Conservation (phyloP, 2,113 vertebrate species). For the Pitta sordida region DNA sequence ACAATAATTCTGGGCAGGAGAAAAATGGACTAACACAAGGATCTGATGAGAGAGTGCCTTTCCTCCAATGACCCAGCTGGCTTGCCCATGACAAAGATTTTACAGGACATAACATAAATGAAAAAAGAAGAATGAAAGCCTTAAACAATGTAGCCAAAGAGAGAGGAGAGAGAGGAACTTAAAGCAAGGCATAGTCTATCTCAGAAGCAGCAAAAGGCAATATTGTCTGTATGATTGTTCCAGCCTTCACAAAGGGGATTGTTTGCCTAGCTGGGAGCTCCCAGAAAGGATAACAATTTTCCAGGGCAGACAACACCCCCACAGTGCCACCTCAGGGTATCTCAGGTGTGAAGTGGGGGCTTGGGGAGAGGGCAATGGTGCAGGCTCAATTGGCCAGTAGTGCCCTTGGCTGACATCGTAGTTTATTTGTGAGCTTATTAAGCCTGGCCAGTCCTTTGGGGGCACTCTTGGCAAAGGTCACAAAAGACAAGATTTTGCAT, state of each 20-base stretch:
- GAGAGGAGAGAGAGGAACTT: not conserved
- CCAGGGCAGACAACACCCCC: not conserved
- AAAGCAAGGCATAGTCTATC: not conserved
- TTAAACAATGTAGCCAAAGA: not conserved
- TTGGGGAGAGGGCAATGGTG: constrained; percentile 21
- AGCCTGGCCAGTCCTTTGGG: constrained; percentile 60
- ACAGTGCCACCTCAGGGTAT: constrained; percentile 6
- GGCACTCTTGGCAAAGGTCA: constrained; percentile 66
- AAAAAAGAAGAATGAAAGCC: constrained; percentile 36
- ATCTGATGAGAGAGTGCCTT: constrained; percentile 17
- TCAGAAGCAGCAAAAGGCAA: not conserved
- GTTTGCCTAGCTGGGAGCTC: constrained; percentile 5
- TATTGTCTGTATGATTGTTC: constrained; percentile 22
- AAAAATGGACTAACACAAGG: constrained; percentile 22
- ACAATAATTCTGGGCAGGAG: constrained; percentile 30
- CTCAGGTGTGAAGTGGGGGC: constrained; percentile 50
- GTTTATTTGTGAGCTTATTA: constrained; percentile 69
- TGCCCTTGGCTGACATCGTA: constrained; percentile 57
- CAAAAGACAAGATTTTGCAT: constrained; percentile 70
- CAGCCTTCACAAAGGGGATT: constrained; percentile 23
- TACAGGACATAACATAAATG: constrained; percentile 11
- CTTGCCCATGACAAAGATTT: constrained; percentile 29
- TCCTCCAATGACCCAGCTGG: constrained; percentile 11
- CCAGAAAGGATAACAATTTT: constrained; percentile 43
- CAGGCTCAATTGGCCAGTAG: constrained; percentile 45